phyloP scores from a whole-genome alignment of 2,888 invertebrate genomes.

The Ptychoptera albimana region DNA sequence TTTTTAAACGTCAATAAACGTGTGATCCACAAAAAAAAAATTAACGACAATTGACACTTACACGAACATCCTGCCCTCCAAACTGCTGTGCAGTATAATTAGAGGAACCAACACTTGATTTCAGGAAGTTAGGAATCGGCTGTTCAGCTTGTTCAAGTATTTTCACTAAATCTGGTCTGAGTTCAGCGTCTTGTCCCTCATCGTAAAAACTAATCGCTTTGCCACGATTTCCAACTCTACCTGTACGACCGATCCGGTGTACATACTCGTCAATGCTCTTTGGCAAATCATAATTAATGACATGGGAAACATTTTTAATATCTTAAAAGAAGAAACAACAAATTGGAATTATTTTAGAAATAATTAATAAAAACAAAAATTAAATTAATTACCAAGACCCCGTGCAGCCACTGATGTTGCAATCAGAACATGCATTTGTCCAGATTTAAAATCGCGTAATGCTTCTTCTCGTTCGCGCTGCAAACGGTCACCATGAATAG shows the following conservation, averaged over 20 bases:
- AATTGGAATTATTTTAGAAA: not conserved
- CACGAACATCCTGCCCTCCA: slow-evolving; percentile 1
- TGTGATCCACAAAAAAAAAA: too few species aligned
- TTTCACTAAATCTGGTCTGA: slow-evolving; percentile 49
- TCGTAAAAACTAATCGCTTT: slow-evolving; percentile 78
- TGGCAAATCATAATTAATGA: slow-evolving; percentile 86
- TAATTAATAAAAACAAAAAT: not conserved
- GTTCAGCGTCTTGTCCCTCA: slow-evolving; percentile 37
- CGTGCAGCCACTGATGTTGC: slow-evolving; percentile 92
- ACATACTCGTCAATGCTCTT: slow-evolving; percentile 85
- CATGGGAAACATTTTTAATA: slow-evolving; percentile 72
- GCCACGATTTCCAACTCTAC: slow-evolving; percentile 81
- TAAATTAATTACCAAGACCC: slow-evolving; percentile 48
- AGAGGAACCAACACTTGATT: slow-evolving; percentile 31
- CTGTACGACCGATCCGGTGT: slow-evolving; percentile 89
- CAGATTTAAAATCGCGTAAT: slow-evolving; percentile 69
- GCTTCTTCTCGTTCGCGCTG: slow-evolving; percentile 95
- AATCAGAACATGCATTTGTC: slow-evolving; percentile 63
- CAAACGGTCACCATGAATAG: slow-evolving; percentile 94
- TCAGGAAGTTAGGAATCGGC: slow-evolving; percentile 60
- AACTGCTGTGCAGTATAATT: slow-evolving; percentile 23
- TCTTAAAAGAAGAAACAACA: slow-evolving; percentile 37
- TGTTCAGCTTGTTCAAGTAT: slow-evolving; percentile 68
- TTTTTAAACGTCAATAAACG: too few species aligned
- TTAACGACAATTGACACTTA: not conserved